phyloP scores from a whole-genome alignment of 2,888 invertebrate species.

The Drosophila maculinotata region DNA sequence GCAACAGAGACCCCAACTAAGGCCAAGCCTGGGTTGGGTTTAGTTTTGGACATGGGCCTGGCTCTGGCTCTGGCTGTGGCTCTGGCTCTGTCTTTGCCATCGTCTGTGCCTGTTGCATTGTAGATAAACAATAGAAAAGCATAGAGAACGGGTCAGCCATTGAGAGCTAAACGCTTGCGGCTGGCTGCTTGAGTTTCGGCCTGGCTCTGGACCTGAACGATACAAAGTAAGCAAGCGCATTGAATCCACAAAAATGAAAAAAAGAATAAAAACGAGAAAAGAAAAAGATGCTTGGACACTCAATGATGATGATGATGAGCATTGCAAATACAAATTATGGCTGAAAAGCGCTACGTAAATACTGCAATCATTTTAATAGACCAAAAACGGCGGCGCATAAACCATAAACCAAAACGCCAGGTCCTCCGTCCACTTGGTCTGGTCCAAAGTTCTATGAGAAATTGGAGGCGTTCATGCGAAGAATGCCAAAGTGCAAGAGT shows the following conservation, averaged over 20 bases:
- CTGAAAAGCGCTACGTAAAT: constrained; percentile 79
- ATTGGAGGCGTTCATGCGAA: constrained; percentile 68
- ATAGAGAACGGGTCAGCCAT: constrained; percentile 69
- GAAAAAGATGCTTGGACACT: constrained; percentile 53
- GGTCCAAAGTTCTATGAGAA: constrained; percentile 55
- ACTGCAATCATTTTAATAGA: constrained; percentile 82
- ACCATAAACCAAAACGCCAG: constrained; percentile 79
- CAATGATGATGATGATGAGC: constrained; percentile 76
- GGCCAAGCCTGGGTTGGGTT: constrained; percentile 10
- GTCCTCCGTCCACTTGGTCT: constrained; percentile 16
- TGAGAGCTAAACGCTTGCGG: constrained; percentile 59
- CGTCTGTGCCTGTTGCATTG: constrained; percentile 50
- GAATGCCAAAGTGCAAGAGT: constrained; percentile 38
- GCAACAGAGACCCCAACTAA: constrained; percentile 6
- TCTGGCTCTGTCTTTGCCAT: constrained; percentile 4
- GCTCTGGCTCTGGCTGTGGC: constrained; percentile 22
- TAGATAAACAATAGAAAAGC: constrained; percentile 79
- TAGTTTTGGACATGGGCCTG: constrained; percentile 5
- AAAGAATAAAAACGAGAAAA: constrained; percentile 25
- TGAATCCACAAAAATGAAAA: constrained; percentile 56
- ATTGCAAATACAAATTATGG: constrained; percentile 80
- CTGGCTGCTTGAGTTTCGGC: constrained; percentile 30
- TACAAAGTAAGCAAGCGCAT: constrained; percentile 46
- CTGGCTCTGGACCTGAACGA: constrained; percentile 20
- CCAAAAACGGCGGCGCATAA: constrained; percentile 81